Conservation (phyloP, 2,797 vertebrate genomes). For the Podargus strigoides region DNA sequence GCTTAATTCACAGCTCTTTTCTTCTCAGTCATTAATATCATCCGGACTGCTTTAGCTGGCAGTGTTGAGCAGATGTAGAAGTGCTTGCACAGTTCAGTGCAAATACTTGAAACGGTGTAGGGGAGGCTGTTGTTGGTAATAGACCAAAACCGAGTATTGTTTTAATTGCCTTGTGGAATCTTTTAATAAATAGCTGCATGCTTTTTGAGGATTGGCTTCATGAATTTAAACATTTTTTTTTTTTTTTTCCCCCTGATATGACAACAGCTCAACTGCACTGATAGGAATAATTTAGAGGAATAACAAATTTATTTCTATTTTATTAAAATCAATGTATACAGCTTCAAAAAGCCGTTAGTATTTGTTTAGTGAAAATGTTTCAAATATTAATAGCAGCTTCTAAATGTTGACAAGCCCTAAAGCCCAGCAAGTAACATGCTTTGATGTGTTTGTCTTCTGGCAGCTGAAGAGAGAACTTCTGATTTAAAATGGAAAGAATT, state of each 20-base stretch:
- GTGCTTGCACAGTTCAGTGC: neutral
- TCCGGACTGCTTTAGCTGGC: neutral
- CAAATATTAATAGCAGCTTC: constrained; percentile 20
- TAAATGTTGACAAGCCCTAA: constrained; percentile 16
- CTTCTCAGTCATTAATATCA: neutral
- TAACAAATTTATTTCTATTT: neutral
- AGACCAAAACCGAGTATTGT: neutral
- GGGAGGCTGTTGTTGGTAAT: neutral
- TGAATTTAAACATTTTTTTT: neutral
- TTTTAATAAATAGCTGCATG: neutral
- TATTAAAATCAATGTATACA: neutral
- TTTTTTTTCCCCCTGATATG: neutral
- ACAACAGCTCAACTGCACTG: neutral
- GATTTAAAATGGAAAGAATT: constrained; percentile 22
- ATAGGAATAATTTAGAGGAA: neutral
- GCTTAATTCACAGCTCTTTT: neutral
- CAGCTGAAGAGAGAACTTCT: neutral
- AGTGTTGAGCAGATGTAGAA: neutral
- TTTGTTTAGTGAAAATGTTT: constrained; percentile 24
- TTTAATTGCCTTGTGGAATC: neutral
- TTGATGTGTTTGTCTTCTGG: constrained; percentile 34
- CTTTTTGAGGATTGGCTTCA: neutral
- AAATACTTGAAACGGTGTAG: neutral
- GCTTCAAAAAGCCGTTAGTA: neutral
- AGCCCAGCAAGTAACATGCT: constrained; percentile 11